These are phyloP conservation scores for Halcyon leucocephala DNA, from an alignment of 2,797 vertebrate genomes.

Conservation along the genomic window DNA sequence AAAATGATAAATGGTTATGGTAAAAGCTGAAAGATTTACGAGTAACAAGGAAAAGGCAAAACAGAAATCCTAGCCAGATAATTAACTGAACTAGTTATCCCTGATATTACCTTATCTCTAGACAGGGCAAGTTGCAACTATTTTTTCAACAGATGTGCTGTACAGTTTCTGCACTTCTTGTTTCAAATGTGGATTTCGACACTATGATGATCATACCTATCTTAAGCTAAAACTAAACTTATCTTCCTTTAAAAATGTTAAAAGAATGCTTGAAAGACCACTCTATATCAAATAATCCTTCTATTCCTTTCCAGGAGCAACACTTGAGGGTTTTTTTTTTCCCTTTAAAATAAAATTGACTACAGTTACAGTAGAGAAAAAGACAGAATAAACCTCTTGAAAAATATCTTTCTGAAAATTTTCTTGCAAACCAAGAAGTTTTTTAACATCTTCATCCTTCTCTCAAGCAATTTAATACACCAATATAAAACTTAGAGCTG, in stretches of 20 bases:
- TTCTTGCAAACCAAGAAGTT: not conserved
- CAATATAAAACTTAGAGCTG: slow-evolving; percentile 52
- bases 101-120: slow-evolving; percentile 1
- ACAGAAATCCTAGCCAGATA: slow-evolving; percentile 69
- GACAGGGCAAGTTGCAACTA: not conserved
- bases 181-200: not conserved
- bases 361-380: not conserved
- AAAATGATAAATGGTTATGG: slow-evolving; percentile 87
- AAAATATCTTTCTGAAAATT: slow-evolving; percentile 3
- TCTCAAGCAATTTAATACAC: not conserved
- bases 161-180: not conserved
- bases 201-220: not conserved
- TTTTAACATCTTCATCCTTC: slow-evolving; percentile 2
- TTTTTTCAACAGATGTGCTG: not conserved
- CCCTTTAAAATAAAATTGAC: not conserved
- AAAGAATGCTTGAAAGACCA: not conserved
- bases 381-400: not conserved
- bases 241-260: not conserved
- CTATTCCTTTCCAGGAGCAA: not conserved
- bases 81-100: slow-evolving; percentile 20
- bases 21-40: slow-evolving; percentile 91
- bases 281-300: not conserved
- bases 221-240: not conserved
- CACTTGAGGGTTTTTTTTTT: not conserved
- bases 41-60: slow-evolving; percentile 82